Evolutionary conservation across 1,140 invertebrate genomes (phyloP).

Genomic region (Papilio helenus): DNA sequence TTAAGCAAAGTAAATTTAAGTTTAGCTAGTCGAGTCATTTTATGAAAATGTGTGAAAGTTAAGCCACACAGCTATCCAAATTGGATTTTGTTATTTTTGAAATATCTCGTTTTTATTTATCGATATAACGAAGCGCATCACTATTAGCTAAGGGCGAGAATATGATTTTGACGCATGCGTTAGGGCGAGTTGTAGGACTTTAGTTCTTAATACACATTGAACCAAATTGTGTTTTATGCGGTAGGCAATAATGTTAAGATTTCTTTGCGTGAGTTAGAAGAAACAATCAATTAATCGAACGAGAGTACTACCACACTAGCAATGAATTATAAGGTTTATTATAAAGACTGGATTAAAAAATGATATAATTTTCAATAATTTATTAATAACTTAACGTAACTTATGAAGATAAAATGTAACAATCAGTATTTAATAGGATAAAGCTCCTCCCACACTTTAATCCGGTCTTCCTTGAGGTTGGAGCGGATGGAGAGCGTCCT

Average conservation of each 20-base stretch:
- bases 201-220: constrained; percentile 25
- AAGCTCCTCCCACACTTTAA: constrained; percentile 61
- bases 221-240: constrained; percentile 16
- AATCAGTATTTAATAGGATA: constrained; percentile 52
- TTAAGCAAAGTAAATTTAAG: no score
- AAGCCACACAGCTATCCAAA: background rate
- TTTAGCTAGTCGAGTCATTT: no score
- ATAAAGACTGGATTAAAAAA: background rate
- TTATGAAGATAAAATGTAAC: no score
- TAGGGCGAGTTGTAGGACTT: constrained; percentile 24
- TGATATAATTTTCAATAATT: background rate
- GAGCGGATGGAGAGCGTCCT: constrained; percentile 47
- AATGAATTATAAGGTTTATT: background rate
- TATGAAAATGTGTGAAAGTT: no score
- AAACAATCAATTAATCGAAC: constrained; percentile 25
- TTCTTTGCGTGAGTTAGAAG: background rate
- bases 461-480: constrained; percentile 56
- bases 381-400: background rate
- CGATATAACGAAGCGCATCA: constrained; percentile 28
- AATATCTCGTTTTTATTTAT: background rate
- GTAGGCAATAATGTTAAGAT: background rate
- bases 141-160: constrained; percentile 38
- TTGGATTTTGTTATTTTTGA: background rate
- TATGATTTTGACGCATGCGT: constrained; percentile 42
- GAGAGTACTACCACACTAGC: background rate